Percentiles rank a stretch among this genome's conserved stretches.
Conservation (phyloP, 2,113 vertebrate species). For the Catharus fuscescens region DNA sequence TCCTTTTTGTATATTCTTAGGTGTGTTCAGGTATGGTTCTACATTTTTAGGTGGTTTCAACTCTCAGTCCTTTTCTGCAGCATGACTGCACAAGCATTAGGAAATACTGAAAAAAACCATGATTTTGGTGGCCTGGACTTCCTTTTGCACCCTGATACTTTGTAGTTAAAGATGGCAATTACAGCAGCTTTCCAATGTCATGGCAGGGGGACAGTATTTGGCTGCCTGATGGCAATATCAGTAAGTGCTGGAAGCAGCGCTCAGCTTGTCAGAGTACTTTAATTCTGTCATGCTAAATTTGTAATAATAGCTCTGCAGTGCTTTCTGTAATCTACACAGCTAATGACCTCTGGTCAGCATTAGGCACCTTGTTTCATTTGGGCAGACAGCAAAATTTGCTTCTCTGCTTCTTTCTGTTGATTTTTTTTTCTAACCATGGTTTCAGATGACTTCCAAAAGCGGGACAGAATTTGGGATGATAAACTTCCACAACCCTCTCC, state of each 20-base stretch:
- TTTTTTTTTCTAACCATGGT: not conserved
- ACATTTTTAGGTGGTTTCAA: not conserved
- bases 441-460: not conserved
- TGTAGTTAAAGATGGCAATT: not conserved
- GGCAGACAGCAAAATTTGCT: not conserved
- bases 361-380: not conserved
- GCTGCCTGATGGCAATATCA: not conserved
- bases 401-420: not conserved
- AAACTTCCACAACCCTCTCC: not conserved
- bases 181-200: not conserved
- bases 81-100: not conserved
- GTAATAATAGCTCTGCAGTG: not conserved
- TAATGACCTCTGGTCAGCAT: not conserved
- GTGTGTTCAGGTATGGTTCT: not conserved
- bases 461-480: not conserved
- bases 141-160: not conserved
- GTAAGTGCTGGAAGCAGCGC: not conserved
- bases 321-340: not conserved
- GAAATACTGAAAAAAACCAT: not conserved
- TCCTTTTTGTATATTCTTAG: not conserved
- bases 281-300: not conserved
- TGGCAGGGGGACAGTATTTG: not conserved
- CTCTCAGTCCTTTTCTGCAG: not conserved
- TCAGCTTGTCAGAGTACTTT: not conserved
- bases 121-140: not conserved